A percentile compares a stretch with the other conserved stretches of the same genome.
phyloP scores from a whole-genome alignment of 2,797 vertebrate genomes.

The Acomys russatus region DNA sequence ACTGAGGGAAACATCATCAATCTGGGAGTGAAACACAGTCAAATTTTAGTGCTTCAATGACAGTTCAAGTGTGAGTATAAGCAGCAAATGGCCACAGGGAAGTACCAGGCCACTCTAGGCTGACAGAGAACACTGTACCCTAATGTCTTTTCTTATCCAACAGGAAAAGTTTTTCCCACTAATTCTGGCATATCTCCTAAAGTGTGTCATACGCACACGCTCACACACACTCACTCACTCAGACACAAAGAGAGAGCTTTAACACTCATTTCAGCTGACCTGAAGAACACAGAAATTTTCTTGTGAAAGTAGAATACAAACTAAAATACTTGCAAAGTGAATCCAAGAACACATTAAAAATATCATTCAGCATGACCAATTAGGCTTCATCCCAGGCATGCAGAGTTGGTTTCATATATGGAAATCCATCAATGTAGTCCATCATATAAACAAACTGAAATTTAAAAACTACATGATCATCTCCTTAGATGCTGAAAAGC shows the following conservation, averaged over 20 bases:
- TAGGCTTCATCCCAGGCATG: too few species aligned
- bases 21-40: not conserved
- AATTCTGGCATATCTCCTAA: not conserved
- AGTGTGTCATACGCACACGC: rapidly evolving
- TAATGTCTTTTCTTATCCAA: not conserved
- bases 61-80: not conserved
- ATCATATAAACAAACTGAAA: too few species aligned
- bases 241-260: not conserved
- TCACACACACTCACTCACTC: not conserved
- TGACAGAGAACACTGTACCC: not conserved
- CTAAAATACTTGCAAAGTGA: too few species aligned
- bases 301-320: not conserved
- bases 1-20: not conserved
- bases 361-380: too few species aligned
- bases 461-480: too few species aligned
- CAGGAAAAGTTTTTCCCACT: not conserved
- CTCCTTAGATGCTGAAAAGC: too few species aligned
- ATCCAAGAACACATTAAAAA: too few species aligned
- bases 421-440: too few species aligned
- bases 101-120: not conserved
- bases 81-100: not conserved
- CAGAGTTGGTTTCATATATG: too few species aligned
- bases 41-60: not conserved
- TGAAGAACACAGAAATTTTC: not conserved
- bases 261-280: not conserved